Evolutionary conservation across 2,797 vertebrate genomes (phyloP).

Genomic region (Tiaroga cobitis): DNA sequence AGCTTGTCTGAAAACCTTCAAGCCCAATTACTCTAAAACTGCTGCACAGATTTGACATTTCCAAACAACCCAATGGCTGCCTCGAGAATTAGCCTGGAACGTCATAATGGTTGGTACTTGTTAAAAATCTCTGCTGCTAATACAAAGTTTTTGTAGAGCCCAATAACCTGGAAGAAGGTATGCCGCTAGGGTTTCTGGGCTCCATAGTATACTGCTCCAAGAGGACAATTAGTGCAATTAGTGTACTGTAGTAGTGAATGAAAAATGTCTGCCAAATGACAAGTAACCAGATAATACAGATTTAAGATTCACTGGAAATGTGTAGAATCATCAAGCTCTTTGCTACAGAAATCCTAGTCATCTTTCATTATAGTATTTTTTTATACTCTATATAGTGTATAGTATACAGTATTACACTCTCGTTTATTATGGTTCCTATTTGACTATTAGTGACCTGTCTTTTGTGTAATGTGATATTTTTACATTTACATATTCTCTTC

Average conservation of each 20-base stretch:
- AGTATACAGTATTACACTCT: not conserved
- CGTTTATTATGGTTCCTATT: not conserved
- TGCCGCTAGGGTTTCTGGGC: not conserved
- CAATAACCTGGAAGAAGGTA: not conserved
- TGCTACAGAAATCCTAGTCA: not conserved
- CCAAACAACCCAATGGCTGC: not conserved
- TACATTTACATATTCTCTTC: not conserved
- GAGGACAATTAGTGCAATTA: not conserved
- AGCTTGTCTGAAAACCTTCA: slow-evolving; percentile 12
- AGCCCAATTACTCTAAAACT: slow-evolving; percentile 14
- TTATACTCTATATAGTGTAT: not conserved
- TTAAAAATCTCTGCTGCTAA: slow-evolving; percentile 19
- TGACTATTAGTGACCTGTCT: not conserved
- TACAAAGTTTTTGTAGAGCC: not conserved
- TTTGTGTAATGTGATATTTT: not conserved
- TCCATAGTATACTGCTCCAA: not conserved
- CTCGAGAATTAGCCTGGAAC: slow-evolving; percentile 13
- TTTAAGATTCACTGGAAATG: slow-evolving; percentile 7
- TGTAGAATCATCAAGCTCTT: not conserved
- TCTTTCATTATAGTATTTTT: not conserved
- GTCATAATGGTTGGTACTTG: slow-evolving; percentile 15
- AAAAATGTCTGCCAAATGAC: not conserved
- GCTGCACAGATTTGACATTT: not conserved
- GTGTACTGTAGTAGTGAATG: not conserved
- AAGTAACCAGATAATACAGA: not conserved